phyloP scores from a whole-genome alignment of 2,888 invertebrate genomes.

The Brachycybe producta region DNA sequence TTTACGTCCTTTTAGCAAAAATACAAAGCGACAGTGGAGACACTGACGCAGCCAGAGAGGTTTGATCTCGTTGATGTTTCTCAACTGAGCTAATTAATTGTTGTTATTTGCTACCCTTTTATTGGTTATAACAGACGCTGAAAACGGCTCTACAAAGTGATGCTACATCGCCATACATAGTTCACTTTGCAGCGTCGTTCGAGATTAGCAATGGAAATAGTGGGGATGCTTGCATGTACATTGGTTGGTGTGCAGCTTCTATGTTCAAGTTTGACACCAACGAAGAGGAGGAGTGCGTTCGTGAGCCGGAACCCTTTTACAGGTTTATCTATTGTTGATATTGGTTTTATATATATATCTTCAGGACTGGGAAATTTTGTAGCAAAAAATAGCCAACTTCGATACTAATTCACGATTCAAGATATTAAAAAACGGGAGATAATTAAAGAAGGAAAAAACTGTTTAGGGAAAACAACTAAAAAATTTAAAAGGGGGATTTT shows the following conservation, averaged over 20 bases:
- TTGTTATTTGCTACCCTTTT: background rate
- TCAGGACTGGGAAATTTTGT: too few relatives aligned
- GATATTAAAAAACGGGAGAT: too few relatives aligned
- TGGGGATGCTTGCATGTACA: background rate
- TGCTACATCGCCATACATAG: background rate
- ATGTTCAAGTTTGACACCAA: constrained; percentile 5
- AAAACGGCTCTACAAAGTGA: background rate
- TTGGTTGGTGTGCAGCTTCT: background rate
- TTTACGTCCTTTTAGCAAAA: constrained; percentile 12
- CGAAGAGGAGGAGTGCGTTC: background rate
- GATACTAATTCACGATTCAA: too few relatives aligned
- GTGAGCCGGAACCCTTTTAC: background rate
- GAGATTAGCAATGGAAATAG: constrained; percentile 1
- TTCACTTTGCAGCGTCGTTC: constrained; percentile 12
- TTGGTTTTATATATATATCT: too few relatives aligned
- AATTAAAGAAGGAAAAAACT: too few relatives aligned
- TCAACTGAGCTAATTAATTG: background rate
- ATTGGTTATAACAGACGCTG: constrained; percentile 6
- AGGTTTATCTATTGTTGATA: background rate
- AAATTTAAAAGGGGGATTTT: too few relatives aligned
- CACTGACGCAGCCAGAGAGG: constrained; percentile 13
- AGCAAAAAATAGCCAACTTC: too few relatives aligned
- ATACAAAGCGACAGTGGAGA: constrained; percentile 7
- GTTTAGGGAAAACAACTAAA: too few relatives aligned
- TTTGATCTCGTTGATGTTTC: background rate